Percentiles rank a stretch among this genome's conserved stretches.
phyloP scores from a whole-genome alignment of 2,888 invertebrate species.

The Pseudoips prasinana region DNA sequence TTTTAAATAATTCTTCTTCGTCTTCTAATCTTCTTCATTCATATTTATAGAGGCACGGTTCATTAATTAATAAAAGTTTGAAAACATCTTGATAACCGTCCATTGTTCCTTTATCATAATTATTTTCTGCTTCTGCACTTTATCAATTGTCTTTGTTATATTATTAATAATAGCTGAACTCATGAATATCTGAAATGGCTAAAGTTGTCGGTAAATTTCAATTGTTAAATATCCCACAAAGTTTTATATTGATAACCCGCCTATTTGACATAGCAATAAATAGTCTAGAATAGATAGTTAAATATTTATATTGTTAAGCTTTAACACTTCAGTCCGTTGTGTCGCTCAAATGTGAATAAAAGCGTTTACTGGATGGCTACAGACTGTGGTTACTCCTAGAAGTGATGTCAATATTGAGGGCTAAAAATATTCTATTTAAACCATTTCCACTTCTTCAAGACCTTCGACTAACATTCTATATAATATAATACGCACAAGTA shows the following conservation, averaged over 20 bases:
- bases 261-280: conserved; percentile 81
- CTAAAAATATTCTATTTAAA: too few species aligned
- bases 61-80: conserved; percentile 21
- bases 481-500: conserved; percentile 54
- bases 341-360: conserved; percentile 46
- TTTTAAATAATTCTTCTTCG: conserved; percentile 37
- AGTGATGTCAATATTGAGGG: too few species aligned
- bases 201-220: conserved; percentile 46
- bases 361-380: conserved; percentile 7
- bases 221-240: conserved; percentile 62
- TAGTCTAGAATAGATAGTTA: conserved; percentile 76
- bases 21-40: conserved; percentile 21
- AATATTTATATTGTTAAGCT: conserved; percentile 66
- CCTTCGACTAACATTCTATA: conserved; percentile 8
- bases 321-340: conserved; percentile 50
- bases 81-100: conserved; percentile 59
- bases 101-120: conserved; percentile 43
- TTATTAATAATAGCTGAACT: conserved; percentile 20
- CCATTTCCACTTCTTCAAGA: conserved; percentile 6
- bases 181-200: too few species aligned
- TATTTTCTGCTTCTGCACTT: conserved; percentile 35
- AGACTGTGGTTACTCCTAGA: too few species aligned
- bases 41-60: conserved; percentile 40
- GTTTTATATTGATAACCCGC: conserved; percentile 74
- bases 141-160: conserved; percentile 1